phyloP scores from a whole-genome alignment of 2,888 invertebrate genomes.

The Caenorhabditis drosophilae region DNA sequence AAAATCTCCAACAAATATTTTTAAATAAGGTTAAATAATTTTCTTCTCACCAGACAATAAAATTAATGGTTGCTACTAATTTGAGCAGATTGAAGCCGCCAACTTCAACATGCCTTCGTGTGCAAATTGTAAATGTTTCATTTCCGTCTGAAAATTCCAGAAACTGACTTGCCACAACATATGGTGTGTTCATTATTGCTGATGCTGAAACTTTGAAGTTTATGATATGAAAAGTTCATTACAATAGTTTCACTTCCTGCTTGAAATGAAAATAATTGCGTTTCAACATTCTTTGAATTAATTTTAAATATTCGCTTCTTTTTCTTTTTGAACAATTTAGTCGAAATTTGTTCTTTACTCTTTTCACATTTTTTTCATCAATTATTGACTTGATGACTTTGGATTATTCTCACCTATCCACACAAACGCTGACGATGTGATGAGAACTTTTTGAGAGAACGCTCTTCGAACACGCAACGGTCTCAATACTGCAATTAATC shows the following conservation, averaged over 20 bases:
- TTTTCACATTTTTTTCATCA: no score
- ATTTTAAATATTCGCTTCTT: no score
- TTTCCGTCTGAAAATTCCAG: slow-evolving; percentile 51
- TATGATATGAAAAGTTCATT: no score
- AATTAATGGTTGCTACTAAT: slow-evolving; percentile 59
- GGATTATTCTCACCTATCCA: slow-evolving; percentile 49
- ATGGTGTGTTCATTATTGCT: slow-evolving; percentile 63
- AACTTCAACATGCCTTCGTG: slow-evolving; percentile 47
- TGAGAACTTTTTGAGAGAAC: slow-evolving; percentile 54
- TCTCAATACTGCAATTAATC: slow-evolving; percentile 64
- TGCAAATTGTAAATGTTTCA: slow-evolving; percentile 55
- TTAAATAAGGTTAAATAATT: no score
- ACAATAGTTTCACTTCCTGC: no score
- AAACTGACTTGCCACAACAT: slow-evolving; percentile 60
- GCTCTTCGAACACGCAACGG: slow-evolving; percentile 61
- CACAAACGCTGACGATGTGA: slow-evolving; percentile 55
- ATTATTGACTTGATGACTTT: no score
- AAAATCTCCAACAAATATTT: no score
- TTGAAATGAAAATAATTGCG: no score
- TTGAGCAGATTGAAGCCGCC: slow-evolving; percentile 60
- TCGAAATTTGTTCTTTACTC: no score
- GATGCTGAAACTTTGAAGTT: slow-evolving; percentile 35
- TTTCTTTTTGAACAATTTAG: background rate
- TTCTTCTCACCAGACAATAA: slow-evolving; percentile 62
- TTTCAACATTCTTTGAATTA: no score